These are phyloP conservation scores for Tamandua tetradactyla DNA, from an alignment of 2,797 vertebrate genomes.

Conservation along the genomic window DNA sequence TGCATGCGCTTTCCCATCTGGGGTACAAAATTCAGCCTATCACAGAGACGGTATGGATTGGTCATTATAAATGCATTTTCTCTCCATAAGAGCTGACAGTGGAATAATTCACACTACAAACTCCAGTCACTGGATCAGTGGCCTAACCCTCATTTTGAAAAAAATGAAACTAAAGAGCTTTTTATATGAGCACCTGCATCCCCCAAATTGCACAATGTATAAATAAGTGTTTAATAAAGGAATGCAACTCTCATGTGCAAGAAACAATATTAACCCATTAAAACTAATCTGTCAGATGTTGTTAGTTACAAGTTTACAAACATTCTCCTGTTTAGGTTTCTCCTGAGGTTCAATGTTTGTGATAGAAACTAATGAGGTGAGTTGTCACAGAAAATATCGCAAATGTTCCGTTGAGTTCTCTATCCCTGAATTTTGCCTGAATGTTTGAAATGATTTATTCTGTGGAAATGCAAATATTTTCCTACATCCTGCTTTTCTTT, in stretches of 20 bases:
- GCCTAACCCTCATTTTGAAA: neutral
- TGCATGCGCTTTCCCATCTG: too few species aligned
- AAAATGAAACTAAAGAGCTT: neutral
- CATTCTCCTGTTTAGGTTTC: neutral
- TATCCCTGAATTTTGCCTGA: neutral
- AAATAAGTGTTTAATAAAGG: neutral
- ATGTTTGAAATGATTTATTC: conserved; percentile 59
- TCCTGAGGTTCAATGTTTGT: neutral
- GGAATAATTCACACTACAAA: neutral
- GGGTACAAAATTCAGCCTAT: too few species aligned
- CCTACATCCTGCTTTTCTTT: conserved; percentile 59
- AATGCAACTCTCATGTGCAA: neutral
- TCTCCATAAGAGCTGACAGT: neutral
- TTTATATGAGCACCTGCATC: neutral
- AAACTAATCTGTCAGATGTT: neutral
- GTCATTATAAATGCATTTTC: neutral
- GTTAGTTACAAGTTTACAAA: neutral
- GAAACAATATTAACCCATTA: neutral
- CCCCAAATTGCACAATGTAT: too few species aligned
- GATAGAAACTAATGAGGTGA: neutral
- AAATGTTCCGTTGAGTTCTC: neutral
- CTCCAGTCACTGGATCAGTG: neutral
- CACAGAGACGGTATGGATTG: neutral
- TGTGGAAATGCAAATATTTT: conserved; percentile 57
- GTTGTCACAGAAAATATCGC: neutral